Percentiles rank a stretch among this genome's conserved stretches.
Conservation (phyloP, 2,888 invertebrate species). For the Enchytraeus crypticus region DNA sequence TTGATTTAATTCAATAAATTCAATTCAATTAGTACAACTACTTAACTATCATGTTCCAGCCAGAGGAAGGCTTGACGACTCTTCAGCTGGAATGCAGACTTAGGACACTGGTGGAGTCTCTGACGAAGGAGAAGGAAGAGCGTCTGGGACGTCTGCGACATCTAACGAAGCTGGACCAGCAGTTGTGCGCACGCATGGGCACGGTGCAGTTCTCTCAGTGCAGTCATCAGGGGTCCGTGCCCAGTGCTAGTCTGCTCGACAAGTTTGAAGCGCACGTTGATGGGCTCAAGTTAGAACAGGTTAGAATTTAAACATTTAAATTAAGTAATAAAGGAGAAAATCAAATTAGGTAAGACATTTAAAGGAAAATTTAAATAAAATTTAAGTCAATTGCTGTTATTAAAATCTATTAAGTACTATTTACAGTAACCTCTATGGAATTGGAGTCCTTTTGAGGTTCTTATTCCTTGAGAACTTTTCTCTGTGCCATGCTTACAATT, state of each 20-base stretch:
- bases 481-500: too few relatives aligned
- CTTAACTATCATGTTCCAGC: too few relatives aligned
- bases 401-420: too few relatives aligned
- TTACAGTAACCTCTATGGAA: too few relatives aligned
- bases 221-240: constrained; percentile 39
- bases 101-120: constrained; percentile 31
- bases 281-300: constrained; percentile 39
- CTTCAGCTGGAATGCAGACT: constrained; percentile 39
- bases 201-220: constrained; percentile 44
- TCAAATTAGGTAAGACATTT: too few relatives aligned
- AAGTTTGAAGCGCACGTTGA: constrained; percentile 41
- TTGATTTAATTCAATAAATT: neutral
- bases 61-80: constrained; percentile 30
- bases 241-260: constrained; percentile 37
- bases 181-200: constrained; percentile 40
- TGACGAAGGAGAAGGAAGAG: constrained; percentile 39
- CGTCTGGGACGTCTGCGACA: constrained; percentile 35
- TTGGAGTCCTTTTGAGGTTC: too few relatives aligned
- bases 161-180: constrained; percentile 32
- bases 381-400: too few relatives aligned
- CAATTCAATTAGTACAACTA: neutral
- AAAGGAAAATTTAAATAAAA: too few relatives aligned
- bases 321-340: too few relatives aligned
- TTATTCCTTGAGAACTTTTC: too few relatives aligned
- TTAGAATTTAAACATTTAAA: too few relatives aligned